Evolutionary conservation across 2,888 invertebrate species (phyloP).

Genomic region (Sarcophaga caerulescens): DNA sequence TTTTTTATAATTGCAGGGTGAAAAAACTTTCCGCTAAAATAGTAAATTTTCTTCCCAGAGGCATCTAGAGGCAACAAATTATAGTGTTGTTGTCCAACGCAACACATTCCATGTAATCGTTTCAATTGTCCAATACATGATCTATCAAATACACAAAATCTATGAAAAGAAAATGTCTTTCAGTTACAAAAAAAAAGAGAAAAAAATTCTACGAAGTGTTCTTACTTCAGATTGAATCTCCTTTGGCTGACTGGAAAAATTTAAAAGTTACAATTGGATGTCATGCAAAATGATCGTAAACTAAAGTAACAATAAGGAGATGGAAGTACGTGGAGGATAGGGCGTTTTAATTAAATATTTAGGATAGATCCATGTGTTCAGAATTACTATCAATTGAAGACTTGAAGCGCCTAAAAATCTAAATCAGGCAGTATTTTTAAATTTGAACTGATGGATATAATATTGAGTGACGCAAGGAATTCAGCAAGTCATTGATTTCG

Average conservation of each 20-base stretch:
- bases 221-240: no score
- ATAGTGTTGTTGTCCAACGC: background rate
- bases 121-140: constrained; percentile 15
- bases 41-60: constrained; percentile 25
- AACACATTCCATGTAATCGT: constrained; percentile 4
- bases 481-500: no score
- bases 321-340: background rate
- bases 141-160: constrained; percentile 12
- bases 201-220: background rate
- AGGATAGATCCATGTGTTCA: no score
- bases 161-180: constrained; percentile 10
- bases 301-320: background rate
- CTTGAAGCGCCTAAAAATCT: no score
- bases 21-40: background rate
- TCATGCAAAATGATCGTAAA: constrained; percentile 52
- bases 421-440: no score
- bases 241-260: background rate
- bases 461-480: no score
- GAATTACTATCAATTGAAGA: no score
- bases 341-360: no score
- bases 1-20: no score
- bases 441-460: no score
- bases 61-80: constrained; percentile 24
- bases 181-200: background rate
- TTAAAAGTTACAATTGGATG: constrained; percentile 37